Percentiles rank a stretch among this genome's conserved stretches.
Evolutionary conservation across 1,140 invertebrate species (phyloP).

Genomic region (Sarcophaga bullata): DNA sequence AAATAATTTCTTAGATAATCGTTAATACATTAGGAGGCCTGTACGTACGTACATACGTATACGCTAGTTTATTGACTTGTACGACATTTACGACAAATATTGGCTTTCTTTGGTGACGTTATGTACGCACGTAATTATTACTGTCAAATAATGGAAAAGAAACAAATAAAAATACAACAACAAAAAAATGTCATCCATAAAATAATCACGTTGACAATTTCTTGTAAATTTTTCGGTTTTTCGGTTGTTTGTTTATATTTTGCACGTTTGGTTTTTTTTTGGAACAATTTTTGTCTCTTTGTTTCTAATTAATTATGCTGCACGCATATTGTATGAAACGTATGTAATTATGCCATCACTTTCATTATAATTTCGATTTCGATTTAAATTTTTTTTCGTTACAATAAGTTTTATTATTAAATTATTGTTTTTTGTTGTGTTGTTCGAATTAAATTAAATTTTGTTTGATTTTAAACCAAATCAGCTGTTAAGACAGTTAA

Average conservation of each 20-base stretch:
- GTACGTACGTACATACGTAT: no score
- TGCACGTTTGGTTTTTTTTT: neutral
- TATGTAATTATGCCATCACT: conserved; percentile 40
- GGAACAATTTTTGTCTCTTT: no score
- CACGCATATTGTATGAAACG: conserved; percentile 13
- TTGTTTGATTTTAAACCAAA: neutral
- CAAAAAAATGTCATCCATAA: neutral
- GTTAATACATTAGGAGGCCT: neutral
- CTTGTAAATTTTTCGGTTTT: neutral
- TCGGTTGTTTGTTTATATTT: conserved; percentile 18
- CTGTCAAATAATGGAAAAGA: neutral
- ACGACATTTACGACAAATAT: neutral
- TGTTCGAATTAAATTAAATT: no score
- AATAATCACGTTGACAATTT: neutral
- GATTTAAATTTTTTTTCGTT: neutral
- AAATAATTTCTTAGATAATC: neutral
- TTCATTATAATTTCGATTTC: conserved; percentile 38
- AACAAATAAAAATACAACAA: neutral
- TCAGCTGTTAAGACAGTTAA: conserved; percentile 10
- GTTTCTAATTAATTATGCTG: conserved; percentile 26
- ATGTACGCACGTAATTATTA: neutral
- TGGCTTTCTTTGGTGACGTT: conserved; percentile 36
- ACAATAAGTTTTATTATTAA: neutral
- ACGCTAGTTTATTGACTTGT: conserved; percentile 30
- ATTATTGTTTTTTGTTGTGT: conserved; percentile 3